phyloP scores from a whole-genome alignment of 2,113 vertebrate species.

The Pan troglodytes region DNA sequence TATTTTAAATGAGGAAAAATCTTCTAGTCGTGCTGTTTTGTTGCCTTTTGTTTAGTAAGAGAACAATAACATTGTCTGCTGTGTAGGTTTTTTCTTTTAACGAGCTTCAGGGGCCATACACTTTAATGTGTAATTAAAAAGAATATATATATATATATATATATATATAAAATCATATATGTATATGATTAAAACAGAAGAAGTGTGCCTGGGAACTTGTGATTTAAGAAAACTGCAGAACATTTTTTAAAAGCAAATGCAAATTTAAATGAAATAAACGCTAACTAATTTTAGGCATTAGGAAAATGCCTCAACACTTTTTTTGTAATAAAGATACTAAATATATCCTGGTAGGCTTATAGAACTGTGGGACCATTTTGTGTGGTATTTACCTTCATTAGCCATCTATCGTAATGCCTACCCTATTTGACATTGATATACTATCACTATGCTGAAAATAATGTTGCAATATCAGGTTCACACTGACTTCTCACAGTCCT shows the following conservation, averaged over 20 bases:
- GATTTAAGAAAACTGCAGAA: not conserved
- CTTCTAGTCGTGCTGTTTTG: constrained; percentile 18
- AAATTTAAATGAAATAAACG: constrained; percentile 35
- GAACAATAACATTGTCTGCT: not conserved
- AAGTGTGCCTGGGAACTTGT: not conserved
- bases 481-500: not conserved
- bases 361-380: not conserved
- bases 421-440: not conserved
- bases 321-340: not conserved
- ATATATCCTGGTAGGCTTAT: not conserved
- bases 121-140: constrained; percentile 37
- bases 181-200: not conserved
- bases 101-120: not conserved
- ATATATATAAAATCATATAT: not conserved
- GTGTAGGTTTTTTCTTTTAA: not conserved
- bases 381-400: not conserved
- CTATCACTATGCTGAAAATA: not conserved
- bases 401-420: not conserved
- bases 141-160: not conserved
- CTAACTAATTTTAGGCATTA: not conserved
- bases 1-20: constrained; percentile 16
- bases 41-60: constrained; percentile 39
- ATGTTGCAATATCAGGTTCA: not conserved
- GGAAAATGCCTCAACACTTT: not conserved
- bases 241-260: not conserved